Conservation (phyloP, 2,888 invertebrate genomes). For the Keiferia lycopersicella region DNA sequence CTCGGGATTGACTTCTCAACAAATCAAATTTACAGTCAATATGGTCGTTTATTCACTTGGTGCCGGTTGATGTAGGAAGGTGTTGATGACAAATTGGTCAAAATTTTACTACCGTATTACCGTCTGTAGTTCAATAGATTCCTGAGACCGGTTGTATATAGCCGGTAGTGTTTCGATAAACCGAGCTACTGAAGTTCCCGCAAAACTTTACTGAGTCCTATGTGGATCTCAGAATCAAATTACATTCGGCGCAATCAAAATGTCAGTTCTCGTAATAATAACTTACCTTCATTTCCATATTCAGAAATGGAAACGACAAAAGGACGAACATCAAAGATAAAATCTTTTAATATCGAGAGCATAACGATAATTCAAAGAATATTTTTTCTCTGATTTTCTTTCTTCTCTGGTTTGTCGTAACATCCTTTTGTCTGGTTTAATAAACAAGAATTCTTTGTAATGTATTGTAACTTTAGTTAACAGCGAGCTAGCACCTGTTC, state of each 20-base stretch:
- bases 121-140: background rate
- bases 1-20: too few relatives aligned
- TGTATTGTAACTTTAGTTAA: conserved; percentile 5
- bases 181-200: background rate
- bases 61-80: too few relatives aligned
- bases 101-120: too few relatives aligned
- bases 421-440: conserved; percentile 9
- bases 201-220: background rate
- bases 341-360: conserved; percentile 18
- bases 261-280: conserved; percentile 2
- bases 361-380: conserved; percentile 20
- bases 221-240: background rate
- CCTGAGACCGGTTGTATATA: background rate
- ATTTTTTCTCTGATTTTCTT: conserved; percentile 2
- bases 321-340: conserved; percentile 15
- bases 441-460: conserved; percentile 5
- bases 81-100: too few relatives aligned
- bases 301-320: conserved; percentile 10
- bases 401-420: conserved; percentile 16
- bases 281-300: conserved; percentile 18
- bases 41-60: too few relatives aligned
- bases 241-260: conserved; percentile 2
- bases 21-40: too few relatives aligned
- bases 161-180: background rate
- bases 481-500: background rate